A percentile compares a stretch with the other conserved stretches of the same genome.
phyloP scores from a whole-genome alignment of 2,797 vertebrate species.

The Eospalax fontanierii region DNA sequence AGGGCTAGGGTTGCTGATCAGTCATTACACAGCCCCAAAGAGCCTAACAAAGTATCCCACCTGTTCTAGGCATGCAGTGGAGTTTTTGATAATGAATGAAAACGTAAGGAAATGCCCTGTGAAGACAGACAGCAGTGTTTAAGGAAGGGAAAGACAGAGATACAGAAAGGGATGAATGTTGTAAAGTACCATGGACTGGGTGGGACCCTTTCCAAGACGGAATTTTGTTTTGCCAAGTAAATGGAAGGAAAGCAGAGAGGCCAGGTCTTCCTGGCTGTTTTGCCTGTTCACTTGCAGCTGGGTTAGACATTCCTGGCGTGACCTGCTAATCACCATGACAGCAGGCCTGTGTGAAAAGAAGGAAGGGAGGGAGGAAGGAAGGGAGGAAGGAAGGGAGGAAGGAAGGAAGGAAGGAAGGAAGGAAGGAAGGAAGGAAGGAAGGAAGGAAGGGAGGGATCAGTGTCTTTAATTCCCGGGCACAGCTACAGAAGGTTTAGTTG shows the following conservation, averaged over 20 bases:
- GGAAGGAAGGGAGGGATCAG: neutral
- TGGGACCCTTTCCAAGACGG: conserved; percentile 29
- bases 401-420: neutral
- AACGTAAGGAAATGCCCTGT: neutral
- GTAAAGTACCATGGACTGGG: neutral
- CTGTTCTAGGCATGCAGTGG: neutral
- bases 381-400: neutral
- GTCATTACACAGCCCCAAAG: neutral
- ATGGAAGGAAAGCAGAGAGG: conserved; percentile 66
- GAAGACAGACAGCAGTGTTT: neutral
- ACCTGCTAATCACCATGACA: conserved; percentile 59
- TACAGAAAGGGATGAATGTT: neutral
- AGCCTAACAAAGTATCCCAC: neutral
- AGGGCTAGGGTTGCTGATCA: neutral
- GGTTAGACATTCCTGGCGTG: neutral
- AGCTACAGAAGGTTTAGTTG: neutral
- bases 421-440: neutral
- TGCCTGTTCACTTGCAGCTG: conserved; percentile 47
- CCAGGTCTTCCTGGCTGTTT: conserved; percentile 63
- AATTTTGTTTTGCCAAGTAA: conserved; percentile 73
- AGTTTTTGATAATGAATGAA: neutral
- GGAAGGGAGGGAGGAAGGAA: neutral
- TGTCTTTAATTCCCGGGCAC: conserved; percentile 29
- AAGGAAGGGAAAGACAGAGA: neutral
- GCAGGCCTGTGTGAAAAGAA: neutral